Percentiles rank a stretch among this genome's conserved stretches.
These are phyloP conservation scores for Amblyjoppa proteus DNA, from an alignment of 2,888 invertebrate species.

Conservation along the genomic window DNA sequence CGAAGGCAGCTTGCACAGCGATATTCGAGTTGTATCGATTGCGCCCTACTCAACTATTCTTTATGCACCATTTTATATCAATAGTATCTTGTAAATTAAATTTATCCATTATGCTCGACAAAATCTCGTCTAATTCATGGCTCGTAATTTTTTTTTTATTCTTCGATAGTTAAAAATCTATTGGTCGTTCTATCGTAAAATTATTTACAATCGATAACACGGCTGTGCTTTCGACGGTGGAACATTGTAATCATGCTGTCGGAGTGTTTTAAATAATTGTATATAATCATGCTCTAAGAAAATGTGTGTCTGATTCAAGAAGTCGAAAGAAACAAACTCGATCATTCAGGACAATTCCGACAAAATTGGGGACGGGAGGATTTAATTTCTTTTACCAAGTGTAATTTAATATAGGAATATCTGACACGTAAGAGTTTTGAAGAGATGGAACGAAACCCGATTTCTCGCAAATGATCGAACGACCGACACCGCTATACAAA, in stretches of 20 bases:
- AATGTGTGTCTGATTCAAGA: conserved; percentile 67
- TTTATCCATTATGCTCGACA: background rate
- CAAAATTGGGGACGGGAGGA: conserved; percentile 20
- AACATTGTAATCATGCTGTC: conserved; percentile 71
- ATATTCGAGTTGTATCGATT: conserved; percentile 70
- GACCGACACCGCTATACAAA: conserved; percentile 50
- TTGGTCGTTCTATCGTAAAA: conserved; percentile 25
- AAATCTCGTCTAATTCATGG: conserved; percentile 3
- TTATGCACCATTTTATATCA: conserved; percentile 4
- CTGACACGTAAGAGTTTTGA: conserved; percentile 85
- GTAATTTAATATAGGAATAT: conserved; percentile 72
- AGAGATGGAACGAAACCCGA: conserved; percentile 64
- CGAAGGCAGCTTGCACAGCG: conserved; percentile 71
- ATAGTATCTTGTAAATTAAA: background rate
- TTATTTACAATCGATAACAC: conserved; percentile 49
- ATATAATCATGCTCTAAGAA: conserved; percentile 70
- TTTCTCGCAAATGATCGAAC: conserved; percentile 50
- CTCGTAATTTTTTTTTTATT: background rate
- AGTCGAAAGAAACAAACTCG: conserved; percentile 70
- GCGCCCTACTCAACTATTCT: conserved; percentile 25
- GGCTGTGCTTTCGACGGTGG: conserved; percentile 68
- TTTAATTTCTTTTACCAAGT: conserved; percentile 26
- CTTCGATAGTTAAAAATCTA: conserved; percentile 15
- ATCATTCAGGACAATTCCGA: conserved; percentile 60
- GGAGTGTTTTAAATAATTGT: conserved; percentile 60